Evolutionary conservation across 2,888 invertebrate genomes (phyloP), one percentile per base, ranked within the genome.

Genomic region (Ptilodon capucinus): DNA sequence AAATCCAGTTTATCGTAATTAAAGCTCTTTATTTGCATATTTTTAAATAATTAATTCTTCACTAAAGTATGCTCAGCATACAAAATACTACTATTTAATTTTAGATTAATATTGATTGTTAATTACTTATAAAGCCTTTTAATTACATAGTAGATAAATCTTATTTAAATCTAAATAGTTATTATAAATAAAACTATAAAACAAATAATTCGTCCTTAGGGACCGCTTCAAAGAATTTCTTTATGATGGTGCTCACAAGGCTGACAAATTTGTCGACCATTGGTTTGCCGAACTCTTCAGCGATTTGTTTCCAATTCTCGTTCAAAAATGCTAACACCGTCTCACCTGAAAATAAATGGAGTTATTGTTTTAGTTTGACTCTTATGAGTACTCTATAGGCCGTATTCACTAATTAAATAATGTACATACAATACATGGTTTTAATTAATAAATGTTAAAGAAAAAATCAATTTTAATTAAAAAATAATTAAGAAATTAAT

Each of bases 251-350:
- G 19, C 66, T 55, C 0, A 74, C 54, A 1, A 63, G 34, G 0
- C 62, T 52, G 2, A 79, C 65, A 0, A 81, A 53, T 21, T 57
- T 61, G 11, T 86, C 73, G 2, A 83, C 65, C 4, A 86, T 55
- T 1, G 86, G 86, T 38, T 61, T 64, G 0, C 85, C 86, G 11
- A 86, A 84, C 52, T 86, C 86, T n/a, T 79, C 75, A 5, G 74
- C 53, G 0, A 86, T 58, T 49, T 77, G 71, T 55, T 68, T 73
- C 84, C 83, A 86, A 49, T 86, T 86, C 51, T 71, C 70, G 42
- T 86, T 87, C 16, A 87, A 53, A 53, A 87, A 86, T 18, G 46
- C 54, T 14, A 86, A 59, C n/a, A 86, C 83, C 2, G 78, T 72
- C 61, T 84, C 54, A 75, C 84, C 86, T 86, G 62, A 16, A 38